These are phyloP conservation scores for Uria aalge DNA, from an alignment of 2,113 vertebrate genomes.

Conservation along the genomic window DNA sequence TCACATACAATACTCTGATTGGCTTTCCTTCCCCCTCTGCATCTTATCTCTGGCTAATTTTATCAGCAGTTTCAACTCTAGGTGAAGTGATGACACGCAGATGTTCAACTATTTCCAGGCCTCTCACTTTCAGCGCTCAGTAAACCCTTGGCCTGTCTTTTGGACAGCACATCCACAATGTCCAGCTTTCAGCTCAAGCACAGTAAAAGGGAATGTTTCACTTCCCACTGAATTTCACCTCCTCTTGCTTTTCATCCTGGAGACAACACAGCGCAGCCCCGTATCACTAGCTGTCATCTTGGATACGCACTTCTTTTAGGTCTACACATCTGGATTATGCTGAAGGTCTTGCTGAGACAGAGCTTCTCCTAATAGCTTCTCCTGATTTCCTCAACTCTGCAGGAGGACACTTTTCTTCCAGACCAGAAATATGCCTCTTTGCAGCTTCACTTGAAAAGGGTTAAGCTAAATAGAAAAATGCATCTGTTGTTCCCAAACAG, in stretches of 20 bases:
- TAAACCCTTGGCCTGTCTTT: neutral
- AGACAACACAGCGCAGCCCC: neutral
- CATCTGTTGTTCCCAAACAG: neutral
- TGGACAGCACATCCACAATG: neutral
- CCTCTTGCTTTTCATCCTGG: neutral
- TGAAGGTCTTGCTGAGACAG: neutral
- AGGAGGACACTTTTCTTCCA: neutral
- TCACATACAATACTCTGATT: neutral
- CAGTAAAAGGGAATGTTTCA: neutral
- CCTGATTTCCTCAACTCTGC: neutral
- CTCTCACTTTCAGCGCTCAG: neutral
- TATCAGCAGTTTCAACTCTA: neutral
- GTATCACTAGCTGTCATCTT: neutral
- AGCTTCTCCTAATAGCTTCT: neutral
- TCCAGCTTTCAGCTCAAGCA: neutral
- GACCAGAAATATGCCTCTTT: neutral
- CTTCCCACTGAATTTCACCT: neutral
- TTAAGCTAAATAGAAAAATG: neutral
- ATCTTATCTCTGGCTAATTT: neutral
- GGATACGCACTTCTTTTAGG: neutral
- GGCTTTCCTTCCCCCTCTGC: neutral
- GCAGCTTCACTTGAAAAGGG: neutral
- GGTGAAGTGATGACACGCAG: neutral
- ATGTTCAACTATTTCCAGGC: neutral
- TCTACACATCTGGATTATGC: neutral